Percentiles rank a stretch among this genome's conserved stretches.
These are phyloP conservation scores for Ostrea denselamellosa DNA, from an alignment of 1,140 invertebrate genomes.

Conservation along the genomic window DNA sequence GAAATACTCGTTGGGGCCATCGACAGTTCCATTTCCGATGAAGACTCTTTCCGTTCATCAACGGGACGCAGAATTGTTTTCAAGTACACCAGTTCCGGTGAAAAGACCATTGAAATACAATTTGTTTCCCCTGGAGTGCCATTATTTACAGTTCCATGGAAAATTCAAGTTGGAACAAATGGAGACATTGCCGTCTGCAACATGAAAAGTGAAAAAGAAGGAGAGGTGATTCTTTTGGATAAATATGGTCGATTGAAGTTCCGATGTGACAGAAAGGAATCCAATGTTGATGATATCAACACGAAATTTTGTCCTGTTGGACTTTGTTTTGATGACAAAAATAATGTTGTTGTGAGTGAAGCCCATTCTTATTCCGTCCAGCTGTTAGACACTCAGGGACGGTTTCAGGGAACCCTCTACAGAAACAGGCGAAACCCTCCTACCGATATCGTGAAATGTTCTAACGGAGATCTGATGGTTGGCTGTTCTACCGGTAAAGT, in stretches of 20 bases:
- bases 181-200: constrained; percentile 46
- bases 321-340: constrained; percentile 43
- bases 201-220: constrained; percentile 39
- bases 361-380: constrained; percentile 35
- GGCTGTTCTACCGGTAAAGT: constrained; percentile 34
- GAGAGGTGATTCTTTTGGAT: constrained; percentile 25
- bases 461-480: constrained; percentile 38
- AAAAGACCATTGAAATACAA: constrained; percentile 23
- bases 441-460: constrained; percentile 7
- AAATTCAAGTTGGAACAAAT: constrained; percentile 37
- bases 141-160: constrained; percentile 35
- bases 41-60: background rate
- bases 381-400: constrained; percentile 10
- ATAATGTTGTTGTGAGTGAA: constrained; percentile 28
- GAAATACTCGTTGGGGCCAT: constrained; percentile 42
- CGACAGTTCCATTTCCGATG: constrained; percentile 29
- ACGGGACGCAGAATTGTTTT: constrained; percentile 11
- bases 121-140: background rate
- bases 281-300: background rate
- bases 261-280: constrained; percentile 1
- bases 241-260: constrained; percentile 37
- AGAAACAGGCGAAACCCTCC: constrained; percentile 32
- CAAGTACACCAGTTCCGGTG: constrained; percentile 18
- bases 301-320: constrained; percentile 41
- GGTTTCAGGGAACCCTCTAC: constrained; percentile 19